These are phyloP conservation scores for Parnassius smintheus DNA, from an alignment of 2,888 invertebrate species.

Conservation along the genomic window DNA sequence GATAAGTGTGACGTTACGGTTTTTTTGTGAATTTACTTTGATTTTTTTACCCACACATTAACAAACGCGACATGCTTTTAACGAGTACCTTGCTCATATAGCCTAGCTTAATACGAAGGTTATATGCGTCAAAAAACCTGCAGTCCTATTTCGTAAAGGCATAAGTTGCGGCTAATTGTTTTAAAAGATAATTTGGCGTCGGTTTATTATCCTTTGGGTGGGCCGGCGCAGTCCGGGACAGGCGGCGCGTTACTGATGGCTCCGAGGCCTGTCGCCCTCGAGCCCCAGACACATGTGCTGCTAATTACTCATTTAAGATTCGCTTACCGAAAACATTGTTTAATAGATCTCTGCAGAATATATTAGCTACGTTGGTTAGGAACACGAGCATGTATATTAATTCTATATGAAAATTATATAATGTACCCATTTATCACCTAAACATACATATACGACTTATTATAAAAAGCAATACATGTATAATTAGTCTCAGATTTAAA, in stretches of 20 bases:
- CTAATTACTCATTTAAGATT: conserved; percentile 65
- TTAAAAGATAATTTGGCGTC: conserved; percentile 72
- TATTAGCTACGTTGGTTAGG: conserved; percentile 1
- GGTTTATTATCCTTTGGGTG: conserved; percentile 65
- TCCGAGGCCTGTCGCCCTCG: conserved; percentile 36
- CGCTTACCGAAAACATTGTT: conserved; percentile 38
- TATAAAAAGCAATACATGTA: no score
- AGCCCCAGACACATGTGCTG: conserved; percentile 58
- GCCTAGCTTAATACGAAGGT: not conserved
- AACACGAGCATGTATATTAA: no score
- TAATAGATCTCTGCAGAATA: conserved; percentile 24
- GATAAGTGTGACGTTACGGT: no score
- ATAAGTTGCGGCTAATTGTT: conserved; percentile 70
- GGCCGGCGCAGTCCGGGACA: conserved; percentile 48
- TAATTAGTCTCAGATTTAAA: no score
- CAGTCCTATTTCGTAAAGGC: conserved; percentile 41
- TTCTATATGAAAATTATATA: no score
- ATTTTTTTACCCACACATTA: no score
- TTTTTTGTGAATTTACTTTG: no score
- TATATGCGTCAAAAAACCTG: conserved; percentile 3
- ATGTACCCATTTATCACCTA: no score
- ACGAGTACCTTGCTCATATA: not conserved
- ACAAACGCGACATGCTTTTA: no score
- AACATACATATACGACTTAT: no score
- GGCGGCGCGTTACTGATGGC: conserved; percentile 62